Conservation (phyloP, 2,113 vertebrate species). For the Mustela nigripes region DNA sequence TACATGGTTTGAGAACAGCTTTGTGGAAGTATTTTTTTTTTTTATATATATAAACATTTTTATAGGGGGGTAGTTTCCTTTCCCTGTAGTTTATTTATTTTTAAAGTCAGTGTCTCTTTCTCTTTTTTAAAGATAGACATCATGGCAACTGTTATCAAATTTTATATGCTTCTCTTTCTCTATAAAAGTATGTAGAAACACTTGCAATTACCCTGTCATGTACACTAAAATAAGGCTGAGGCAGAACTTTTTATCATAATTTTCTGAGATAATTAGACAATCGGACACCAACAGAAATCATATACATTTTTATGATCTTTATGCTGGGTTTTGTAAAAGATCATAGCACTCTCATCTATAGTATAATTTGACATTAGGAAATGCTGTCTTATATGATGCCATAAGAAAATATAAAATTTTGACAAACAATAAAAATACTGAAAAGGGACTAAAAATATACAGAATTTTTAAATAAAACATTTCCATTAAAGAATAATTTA, state of each 20-base stretch:
- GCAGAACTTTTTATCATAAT: constrained; percentile 45
- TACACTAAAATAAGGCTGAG: constrained; percentile 44
- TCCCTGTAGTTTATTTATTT: not conserved
- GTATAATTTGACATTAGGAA: constrained; percentile 47
- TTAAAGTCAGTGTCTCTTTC: not conserved
- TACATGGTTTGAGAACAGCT: not conserved
- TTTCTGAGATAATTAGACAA: constrained; percentile 41
- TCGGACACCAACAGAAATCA: constrained; percentile 47
- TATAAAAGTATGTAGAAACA: not conserved
- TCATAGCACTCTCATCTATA: not conserved
- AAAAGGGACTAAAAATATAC: not conserved
- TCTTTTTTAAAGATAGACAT: constrained; percentile 22
- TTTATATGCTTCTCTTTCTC: constrained; percentile 41
- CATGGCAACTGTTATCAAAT: not conserved
- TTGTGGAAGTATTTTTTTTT: not conserved
- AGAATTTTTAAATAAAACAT: not conserved
- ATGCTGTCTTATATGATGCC: not conserved
- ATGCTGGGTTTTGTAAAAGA: not conserved
- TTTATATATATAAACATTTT: not conserved
- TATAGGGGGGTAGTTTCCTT: not conserved
- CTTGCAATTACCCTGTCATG: not conserved
- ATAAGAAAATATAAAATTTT: constrained; percentile 27
- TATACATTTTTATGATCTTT: constrained; percentile 27
- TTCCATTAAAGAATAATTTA: not conserved
- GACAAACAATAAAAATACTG: constrained; percentile 44